phyloP scores from a whole-genome alignment of 2,888 invertebrate species.

The Chaitophorus viminalis region DNA sequence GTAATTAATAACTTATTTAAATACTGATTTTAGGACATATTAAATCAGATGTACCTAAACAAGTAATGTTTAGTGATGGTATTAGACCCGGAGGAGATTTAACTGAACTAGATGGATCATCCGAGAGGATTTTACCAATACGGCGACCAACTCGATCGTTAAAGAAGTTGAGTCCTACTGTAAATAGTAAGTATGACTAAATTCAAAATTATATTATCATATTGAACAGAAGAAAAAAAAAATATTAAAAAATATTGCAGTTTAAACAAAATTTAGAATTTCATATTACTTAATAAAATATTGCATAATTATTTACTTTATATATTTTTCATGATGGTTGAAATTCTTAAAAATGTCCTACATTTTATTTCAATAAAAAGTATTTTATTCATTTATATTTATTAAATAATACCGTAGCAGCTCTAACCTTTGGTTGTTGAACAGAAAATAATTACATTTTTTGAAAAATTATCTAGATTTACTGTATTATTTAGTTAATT shows the following conservation, averaged over 20 bases:
- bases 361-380: too few relatives aligned
- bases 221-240: neutral
- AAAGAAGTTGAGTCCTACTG: slow-evolving; percentile 52
- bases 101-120: slow-evolving; percentile 79
- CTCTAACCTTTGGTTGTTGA: too few relatives aligned
- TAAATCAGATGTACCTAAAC: slow-evolving; percentile 65
- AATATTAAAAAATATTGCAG: neutral
- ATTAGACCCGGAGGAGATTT: slow-evolving; percentile 88
- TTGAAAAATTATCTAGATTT: too few relatives aligned
- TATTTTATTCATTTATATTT: too few relatives aligned
- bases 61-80: slow-evolving; percentile 89
- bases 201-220: too few relatives aligned
- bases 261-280: neutral
- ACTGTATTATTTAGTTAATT: too few relatives aligned
- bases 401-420: too few relatives aligned
- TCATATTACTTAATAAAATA: too few relatives aligned
- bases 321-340: too few relatives aligned
- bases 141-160: slow-evolving; percentile 65
- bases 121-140: slow-evolving; percentile 70
- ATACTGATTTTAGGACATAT: slow-evolving; percentile 64
- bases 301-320: too few relatives aligned
- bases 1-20: neutral
- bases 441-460: too few relatives aligned
- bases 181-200: slow-evolving; percentile 40
- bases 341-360: too few relatives aligned